These are phyloP conservation scores for Stigmatopora argus DNA, from an alignment of 2,113 vertebrate genomes.

Conservation along the genomic window DNA sequence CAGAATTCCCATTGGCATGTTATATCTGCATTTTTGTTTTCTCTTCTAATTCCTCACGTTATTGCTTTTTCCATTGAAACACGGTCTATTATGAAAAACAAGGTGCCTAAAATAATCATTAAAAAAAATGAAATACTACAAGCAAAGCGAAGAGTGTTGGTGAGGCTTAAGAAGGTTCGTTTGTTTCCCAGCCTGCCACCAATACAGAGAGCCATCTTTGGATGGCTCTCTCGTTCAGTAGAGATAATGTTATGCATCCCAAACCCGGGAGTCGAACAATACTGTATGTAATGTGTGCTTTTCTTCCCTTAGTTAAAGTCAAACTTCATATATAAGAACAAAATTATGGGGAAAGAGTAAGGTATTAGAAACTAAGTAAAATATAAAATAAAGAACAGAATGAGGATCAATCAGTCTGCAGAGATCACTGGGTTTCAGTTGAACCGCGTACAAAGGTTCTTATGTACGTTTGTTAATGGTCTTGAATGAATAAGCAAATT, in stretches of 20 bases:
- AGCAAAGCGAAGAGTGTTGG: constrained; percentile 38
- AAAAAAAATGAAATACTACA: constrained; percentile 58
- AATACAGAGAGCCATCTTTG: constrained; percentile 68
- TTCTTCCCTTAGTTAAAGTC: constrained; percentile 64
- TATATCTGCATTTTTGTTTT: constrained; percentile 57
- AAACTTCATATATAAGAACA: constrained; percentile 60
- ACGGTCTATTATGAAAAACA: constrained; percentile 71
- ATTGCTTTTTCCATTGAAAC: constrained; percentile 49
- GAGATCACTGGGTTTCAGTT: constrained; percentile 62
- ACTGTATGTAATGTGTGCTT: constrained; percentile 75
- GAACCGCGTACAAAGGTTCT: constrained; percentile 59
- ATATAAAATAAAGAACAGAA: constrained; percentile 27
- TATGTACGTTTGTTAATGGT: constrained; percentile 78
- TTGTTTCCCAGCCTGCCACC: constrained; percentile 63
- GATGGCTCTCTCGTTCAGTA: constrained; percentile 68
- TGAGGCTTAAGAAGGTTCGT: constrained; percentile 20
- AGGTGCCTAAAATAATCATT: constrained; percentile 72
- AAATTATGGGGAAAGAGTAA: constrained; percentile 35
- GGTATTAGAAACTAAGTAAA: constrained; percentile 36
- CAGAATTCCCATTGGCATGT: constrained; percentile 74
- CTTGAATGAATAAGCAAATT: constrained; percentile 77
- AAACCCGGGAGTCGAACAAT: constrained; percentile 70
- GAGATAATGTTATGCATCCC: constrained; percentile 72
- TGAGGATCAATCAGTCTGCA: constrained; percentile 53
- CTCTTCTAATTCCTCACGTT: constrained; percentile 54